Conservation (phyloP, 2,113 vertebrate species). For the Gadus chalcogrammus region DNA sequence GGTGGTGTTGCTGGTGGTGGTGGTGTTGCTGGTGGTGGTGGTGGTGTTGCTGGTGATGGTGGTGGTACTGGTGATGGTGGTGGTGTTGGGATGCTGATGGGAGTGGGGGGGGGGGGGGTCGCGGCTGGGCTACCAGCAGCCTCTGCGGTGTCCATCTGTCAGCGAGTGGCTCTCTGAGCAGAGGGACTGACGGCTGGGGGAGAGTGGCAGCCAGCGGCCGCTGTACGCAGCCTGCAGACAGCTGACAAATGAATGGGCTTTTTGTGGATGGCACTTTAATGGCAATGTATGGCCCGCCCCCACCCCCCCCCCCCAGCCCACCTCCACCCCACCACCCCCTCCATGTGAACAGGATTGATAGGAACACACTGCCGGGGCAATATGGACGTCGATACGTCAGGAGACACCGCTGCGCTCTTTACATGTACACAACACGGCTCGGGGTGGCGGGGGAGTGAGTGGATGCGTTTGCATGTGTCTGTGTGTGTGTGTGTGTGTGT, state of each 20-base stretch:
- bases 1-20: too few relatives aligned
- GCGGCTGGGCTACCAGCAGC: slow-evolving; percentile 4
- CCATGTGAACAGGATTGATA: slow-evolving; percentile 20
- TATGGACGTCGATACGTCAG: too few relatives aligned
- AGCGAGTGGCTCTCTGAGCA: slow-evolving; percentile 27
- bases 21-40: neutral
- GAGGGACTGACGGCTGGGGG: slow-evolving; percentile 24
- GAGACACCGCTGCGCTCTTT: too few relatives aligned
- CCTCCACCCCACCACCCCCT: too few relatives aligned
- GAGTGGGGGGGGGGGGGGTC: neutral
- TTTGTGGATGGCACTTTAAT: slow-evolving; percentile 40
- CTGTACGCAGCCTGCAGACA: slow-evolving; percentile 13
- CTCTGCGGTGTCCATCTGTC: slow-evolving; percentile 29
- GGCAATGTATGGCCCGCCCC: slow-evolving; percentile 24
- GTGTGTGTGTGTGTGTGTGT: too few relatives aligned
- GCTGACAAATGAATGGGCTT: slow-evolving; percentile 37
- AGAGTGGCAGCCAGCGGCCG: slow-evolving; percentile 12
- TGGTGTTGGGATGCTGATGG: too few relatives aligned
- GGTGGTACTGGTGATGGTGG: neutral
- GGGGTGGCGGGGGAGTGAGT: too few relatives aligned
- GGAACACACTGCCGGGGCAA: slow-evolving; percentile 4
- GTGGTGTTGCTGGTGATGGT: neutral
- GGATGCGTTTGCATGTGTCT: too few relatives aligned
- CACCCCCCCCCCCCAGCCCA: too few relatives aligned
- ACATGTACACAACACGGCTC: too few relatives aligned